Percentiles rank a stretch among this genome's conserved stretches.
Evolutionary conservation across 2,797 vertebrate species (phyloP).

Genomic region (Bradypus variegatus): DNA sequence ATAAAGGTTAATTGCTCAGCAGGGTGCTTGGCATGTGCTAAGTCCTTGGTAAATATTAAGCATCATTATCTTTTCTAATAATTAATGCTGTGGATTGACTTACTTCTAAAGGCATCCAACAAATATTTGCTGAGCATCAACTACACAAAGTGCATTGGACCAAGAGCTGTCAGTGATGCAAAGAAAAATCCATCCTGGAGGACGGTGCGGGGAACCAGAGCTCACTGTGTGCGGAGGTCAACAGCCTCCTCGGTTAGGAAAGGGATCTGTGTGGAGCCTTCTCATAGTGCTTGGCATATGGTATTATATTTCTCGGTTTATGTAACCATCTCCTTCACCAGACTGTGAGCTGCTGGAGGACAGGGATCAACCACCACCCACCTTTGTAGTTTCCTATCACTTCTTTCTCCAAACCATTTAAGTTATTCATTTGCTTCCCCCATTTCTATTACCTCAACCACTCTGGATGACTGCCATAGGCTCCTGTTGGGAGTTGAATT

Average conservation of each 20-base stretch:
- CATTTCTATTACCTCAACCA: background rate
- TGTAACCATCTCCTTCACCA: rapidly evolving
- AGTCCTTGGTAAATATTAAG: background rate
- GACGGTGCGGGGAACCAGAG: background rate
- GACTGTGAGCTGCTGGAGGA: background rate
- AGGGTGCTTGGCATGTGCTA: background rate
- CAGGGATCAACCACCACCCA: too few relatives aligned
- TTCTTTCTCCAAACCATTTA: background rate
- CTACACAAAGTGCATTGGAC: background rate
- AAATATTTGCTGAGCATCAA: background rate
- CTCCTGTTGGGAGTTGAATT: background rate
- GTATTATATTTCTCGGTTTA: background rate
- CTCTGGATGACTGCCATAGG: background rate
- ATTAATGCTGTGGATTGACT: background rate
- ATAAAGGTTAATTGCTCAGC: background rate
- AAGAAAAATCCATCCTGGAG: background rate
- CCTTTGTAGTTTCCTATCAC: background rate
- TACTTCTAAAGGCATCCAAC: background rate
- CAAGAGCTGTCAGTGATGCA: background rate
- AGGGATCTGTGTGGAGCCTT: background rate
- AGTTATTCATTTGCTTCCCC: background rate
- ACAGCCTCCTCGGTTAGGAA: too few relatives aligned
- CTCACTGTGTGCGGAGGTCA: background rate
- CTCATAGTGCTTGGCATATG: rapidly evolving
- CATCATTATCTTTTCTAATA: background rate